Evolutionary conservation across 2,113 vertebrate species (phyloP).

Genomic region (Neogale vison): DNA sequence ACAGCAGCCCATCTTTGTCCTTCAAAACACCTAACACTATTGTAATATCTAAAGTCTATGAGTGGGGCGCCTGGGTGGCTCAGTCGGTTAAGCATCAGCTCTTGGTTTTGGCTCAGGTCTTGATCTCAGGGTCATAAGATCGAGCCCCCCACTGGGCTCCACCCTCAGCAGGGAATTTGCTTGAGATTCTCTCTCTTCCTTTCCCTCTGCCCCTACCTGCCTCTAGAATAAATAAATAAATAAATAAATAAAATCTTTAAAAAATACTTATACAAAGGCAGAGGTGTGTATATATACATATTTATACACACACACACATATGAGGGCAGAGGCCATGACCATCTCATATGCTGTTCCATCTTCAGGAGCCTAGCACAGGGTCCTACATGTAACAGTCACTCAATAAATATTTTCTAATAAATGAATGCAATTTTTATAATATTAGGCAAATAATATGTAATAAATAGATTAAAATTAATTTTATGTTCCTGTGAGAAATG

Average conservation of each 20-base stretch:
- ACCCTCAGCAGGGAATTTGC: background rate
- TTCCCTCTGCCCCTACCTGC: background rate
- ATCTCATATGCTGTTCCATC: background rate
- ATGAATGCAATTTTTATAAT: background rate
- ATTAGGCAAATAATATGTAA: slow-evolving; percentile 1
- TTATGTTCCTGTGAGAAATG: slow-evolving; percentile 17
- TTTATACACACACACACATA: too few species aligned
- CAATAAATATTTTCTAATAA: background rate
- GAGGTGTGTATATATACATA: too few species aligned
- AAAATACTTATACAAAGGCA: background rate
- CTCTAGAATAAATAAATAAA: background rate
- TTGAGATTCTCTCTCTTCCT: background rate
- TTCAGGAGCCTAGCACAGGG: background rate
- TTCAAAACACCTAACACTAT: background rate
- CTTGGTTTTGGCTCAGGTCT: background rate
- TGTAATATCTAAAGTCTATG: background rate
- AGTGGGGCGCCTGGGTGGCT: background rate
- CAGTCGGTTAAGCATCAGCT: too few species aligned
- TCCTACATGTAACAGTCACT: background rate
- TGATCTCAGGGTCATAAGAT: background rate
- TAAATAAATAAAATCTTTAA: background rate
- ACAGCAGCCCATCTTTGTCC: background rate
- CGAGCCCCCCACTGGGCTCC: background rate
- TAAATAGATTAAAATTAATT: background rate
- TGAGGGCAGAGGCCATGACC: background rate